Evolutionary conservation across 2,113 vertebrate genomes (phyloP).

Genomic region (Pachyramphus minor): DNA sequence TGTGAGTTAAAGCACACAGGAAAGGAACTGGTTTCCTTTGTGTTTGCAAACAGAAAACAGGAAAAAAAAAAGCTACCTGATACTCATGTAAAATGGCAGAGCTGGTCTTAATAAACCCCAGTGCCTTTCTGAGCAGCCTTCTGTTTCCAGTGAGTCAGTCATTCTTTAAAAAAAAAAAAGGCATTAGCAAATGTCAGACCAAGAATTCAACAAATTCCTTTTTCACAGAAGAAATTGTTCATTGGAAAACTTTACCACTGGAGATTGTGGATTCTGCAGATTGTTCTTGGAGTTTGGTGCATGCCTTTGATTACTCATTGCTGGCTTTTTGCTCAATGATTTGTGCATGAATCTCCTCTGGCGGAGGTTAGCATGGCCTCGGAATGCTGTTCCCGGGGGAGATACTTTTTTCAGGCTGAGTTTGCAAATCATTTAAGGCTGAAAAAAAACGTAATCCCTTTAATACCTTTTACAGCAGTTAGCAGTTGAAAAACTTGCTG

Average conservation of each 20-base stretch:
- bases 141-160: not conserved
- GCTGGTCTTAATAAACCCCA: conserved; percentile 37
- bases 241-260: conserved; percentile 40
- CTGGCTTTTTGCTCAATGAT: conserved; percentile 35
- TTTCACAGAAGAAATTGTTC: conserved; percentile 44
- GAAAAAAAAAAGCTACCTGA: not conserved
- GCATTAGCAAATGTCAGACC: conserved; percentile 29
- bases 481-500: not conserved
- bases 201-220: conserved; percentile 60
- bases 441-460: not conserved
- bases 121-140: conserved; percentile 7
- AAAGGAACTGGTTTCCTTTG: conserved; percentile 15
- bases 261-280: conserved; percentile 49
- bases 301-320: conserved; percentile 52
- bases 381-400: not conserved
- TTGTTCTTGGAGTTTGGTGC: conserved; percentile 20
- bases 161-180: not conserved
- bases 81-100: not conserved
- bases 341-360: conserved; percentile 23
- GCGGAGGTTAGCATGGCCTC: not conserved
- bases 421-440: conserved; percentile 38
- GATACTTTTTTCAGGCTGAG: conserved; percentile 30
- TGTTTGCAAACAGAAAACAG: conserved; percentile 23
- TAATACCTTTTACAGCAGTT: not conserved
- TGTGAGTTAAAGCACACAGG: not conserved